These are phyloP conservation scores for Rhinatrema bivittatum DNA, from an alignment of 2,797 vertebrate genomes.

Conservation along the genomic window DNA sequence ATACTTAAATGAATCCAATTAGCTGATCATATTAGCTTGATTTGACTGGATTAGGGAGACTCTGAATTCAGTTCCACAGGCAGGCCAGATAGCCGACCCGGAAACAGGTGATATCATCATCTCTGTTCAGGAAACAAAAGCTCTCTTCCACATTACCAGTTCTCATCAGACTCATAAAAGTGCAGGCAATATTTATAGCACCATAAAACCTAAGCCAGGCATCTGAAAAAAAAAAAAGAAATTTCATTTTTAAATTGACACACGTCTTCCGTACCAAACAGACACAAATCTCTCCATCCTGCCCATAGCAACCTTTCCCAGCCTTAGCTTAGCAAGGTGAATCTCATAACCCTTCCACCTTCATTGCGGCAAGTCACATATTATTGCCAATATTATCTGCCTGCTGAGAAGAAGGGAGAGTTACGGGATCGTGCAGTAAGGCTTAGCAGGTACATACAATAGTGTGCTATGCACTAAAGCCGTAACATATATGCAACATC, in stretches of 20 bases:
- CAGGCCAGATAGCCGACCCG: constrained; percentile 21
- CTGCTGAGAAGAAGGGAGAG: too few species aligned
- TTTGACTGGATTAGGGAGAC: too few species aligned
- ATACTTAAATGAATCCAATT: too few species aligned
- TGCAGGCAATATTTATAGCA: constrained; percentile 26
- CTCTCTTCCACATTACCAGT: constrained; percentile 8
- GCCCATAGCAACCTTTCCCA: not conserved
- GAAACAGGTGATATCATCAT: constrained; percentile 22
- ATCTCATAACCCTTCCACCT: not conserved
- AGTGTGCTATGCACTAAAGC: too few species aligned
- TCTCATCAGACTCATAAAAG: constrained; percentile 26
- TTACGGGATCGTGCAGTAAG: too few species aligned
- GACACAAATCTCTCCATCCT: not conserved
- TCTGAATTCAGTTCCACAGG: too few species aligned
- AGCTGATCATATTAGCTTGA: too few species aligned
- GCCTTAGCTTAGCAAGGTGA: not conserved
- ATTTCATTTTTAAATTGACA: constrained; percentile 22
- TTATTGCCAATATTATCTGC: too few species aligned
- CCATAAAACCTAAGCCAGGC: constrained; percentile 23
- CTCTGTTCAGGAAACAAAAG: constrained; percentile 25
- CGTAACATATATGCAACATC: too few species aligned
- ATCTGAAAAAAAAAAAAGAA: constrained; percentile 1
- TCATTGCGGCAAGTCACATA: constrained; percentile 16
- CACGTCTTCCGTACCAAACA: constrained; percentile 1
- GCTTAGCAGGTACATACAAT: too few species aligned